phyloP scores from a whole-genome alignment of 2,113 vertebrate species.

The Notiomystis cincta region DNA sequence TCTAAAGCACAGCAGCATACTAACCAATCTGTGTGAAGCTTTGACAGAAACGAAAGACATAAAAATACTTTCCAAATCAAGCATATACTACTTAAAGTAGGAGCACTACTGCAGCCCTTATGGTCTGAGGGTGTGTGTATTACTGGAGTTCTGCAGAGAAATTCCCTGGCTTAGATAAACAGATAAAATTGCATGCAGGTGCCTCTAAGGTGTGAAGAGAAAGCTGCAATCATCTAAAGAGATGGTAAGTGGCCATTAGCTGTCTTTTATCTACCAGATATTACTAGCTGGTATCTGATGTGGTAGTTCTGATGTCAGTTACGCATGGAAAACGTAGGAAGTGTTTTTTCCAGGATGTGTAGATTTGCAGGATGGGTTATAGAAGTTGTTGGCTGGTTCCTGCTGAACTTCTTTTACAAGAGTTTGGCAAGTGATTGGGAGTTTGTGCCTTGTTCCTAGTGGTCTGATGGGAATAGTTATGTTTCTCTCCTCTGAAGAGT shows the following conservation, averaged over 20 bases:
- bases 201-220: background rate
- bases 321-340: background rate
- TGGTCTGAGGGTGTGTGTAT: background rate
- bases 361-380: background rate
- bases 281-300: background rate
- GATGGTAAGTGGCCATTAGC: background rate
- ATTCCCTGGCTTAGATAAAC: background rate
- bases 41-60: background rate
- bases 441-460: background rate
- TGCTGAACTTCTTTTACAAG: background rate
- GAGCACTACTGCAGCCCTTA: background rate
- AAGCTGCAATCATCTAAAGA: background rate
- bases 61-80: background rate
- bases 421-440: background rate
- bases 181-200: accelerated
- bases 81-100: background rate
- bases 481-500: background rate
- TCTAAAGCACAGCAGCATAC: background rate
- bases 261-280: background rate
- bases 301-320: background rate
- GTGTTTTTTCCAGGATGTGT: background rate
- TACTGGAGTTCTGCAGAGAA: background rate
- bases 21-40: background rate
- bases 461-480: too few species aligned
- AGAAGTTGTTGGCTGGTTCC: background rate